Base-by-base conservation (phyloP, 2,797 vertebrate genomes). In the Cuculus canorus region DNA sequence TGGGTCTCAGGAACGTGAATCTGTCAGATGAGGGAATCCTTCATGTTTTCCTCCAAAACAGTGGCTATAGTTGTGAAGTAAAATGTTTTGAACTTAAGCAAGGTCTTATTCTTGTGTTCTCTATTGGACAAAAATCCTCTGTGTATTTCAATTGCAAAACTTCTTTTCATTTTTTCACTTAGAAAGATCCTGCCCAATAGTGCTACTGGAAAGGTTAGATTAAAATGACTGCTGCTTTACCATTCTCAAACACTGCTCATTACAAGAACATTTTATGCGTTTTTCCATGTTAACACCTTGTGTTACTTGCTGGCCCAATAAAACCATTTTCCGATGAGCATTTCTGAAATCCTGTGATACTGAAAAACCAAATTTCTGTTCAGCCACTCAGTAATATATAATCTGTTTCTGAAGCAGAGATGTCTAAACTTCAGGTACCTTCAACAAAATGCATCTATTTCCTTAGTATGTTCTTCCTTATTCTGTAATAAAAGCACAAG, bases 301-400 rank as follows among this genome's bases (percentile, higher is more conserved):
- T 43, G 23, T 54, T 50, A 54, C 13, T 70, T 68, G 15, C 14
- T 83, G 41, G 16, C 12, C 8, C 13, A 45, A 32, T 18, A 81
- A 17, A 91, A 80, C 24, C 3, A 0, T 53, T 88, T 92, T 68
- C 45, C 2, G 1, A 14, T 54, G 37, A 32, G 11, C 0, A 0
- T 30, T 90, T 88, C 10, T 33, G 18, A 68, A 54, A 15, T 41
- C 11, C 50, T 79, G 8, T 92, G 33, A 25, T 50, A 65, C 1
- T 72, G 70, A 78, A 78, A 50, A 70, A 6, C 32, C 73, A 70
- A 78, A 76, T 65, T 50, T 54, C 13, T 65, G 3, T 86, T 88
- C 33, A 45, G 5, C 8, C 16, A 33, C 23, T 33, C 13, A 53
- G 17, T 63, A 78, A 56, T 39, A 63, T 23, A 78, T 65, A 77